A percentile compares a stretch with the other conserved stretches of the same genome.
Conservation (phyloP, 2,888 invertebrate genomes). For the Brachyopa scutellaris region DNA sequence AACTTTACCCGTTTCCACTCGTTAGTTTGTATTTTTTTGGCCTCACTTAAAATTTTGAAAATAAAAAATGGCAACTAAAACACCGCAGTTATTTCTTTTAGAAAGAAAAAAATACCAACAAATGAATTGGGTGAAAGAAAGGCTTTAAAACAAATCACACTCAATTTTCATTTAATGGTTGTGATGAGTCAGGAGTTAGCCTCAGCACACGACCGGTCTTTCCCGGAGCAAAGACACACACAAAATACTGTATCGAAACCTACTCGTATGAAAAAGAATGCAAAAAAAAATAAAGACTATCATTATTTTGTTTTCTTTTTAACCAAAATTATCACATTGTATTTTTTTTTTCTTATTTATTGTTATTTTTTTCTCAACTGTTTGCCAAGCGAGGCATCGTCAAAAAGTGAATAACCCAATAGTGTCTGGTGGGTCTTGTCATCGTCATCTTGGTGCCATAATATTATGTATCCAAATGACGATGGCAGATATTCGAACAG, state of each 20-base stretch:
- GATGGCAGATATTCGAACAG: no score
- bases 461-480: no score
- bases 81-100: no score
- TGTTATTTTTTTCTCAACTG: slow-evolving; percentile 8
- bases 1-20: no score
- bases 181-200: no score
- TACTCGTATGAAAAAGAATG: not conserved
- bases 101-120: not conserved
- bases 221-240: not conserved
- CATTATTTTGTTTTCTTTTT: slow-evolving; percentile 31
- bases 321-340: slow-evolving; percentile 32
- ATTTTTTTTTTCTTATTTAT: slow-evolving; percentile 5
- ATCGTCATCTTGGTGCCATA: not conserved
- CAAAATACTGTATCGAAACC: no score
- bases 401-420: slow-evolving; percentile 21
- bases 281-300: slow-evolving; percentile 5
- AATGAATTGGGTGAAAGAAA: slow-evolving; percentile 50
- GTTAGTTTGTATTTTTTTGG: no score
- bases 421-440: not conserved
- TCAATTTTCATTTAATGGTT: slow-evolving; percentile 56
- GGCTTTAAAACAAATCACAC: slow-evolving; percentile 46
- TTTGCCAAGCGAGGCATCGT: not conserved
- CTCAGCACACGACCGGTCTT: slow-evolving; percentile 35
- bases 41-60: no score
- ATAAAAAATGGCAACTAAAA: no score